Conservation (phyloP, 2,888 invertebrate genomes). For the Noctuana brunneofusca region DNA sequence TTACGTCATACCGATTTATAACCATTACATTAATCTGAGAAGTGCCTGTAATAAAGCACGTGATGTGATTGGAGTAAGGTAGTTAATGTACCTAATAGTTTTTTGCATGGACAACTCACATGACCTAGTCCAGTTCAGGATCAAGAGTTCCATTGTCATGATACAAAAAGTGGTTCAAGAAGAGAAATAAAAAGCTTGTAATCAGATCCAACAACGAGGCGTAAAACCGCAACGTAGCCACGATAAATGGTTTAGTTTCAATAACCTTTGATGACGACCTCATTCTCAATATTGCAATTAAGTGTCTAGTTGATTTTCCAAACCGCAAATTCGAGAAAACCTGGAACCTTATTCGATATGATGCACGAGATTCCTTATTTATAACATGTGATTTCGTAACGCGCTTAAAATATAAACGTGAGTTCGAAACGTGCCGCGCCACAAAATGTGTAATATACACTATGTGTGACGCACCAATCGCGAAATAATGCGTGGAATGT, state of each 20-base stretch:
- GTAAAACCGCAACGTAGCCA: slow-evolving; percentile 37
- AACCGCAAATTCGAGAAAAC: slow-evolving; percentile 27
- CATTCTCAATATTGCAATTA: slow-evolving; percentile 34
- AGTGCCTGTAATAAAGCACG: neutral
- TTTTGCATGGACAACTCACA: neutral
- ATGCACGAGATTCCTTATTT: too few relatives aligned
- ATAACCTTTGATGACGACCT: slow-evolving; percentile 36
- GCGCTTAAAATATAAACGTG: too few relatives aligned
- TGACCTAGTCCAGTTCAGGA: slow-evolving; percentile 10
- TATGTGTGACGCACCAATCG: too few relatives aligned
- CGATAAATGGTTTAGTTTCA: slow-evolving; percentile 38
- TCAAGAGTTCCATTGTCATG: neutral
- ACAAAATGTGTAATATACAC: too few relatives aligned
- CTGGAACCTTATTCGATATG: too few relatives aligned
- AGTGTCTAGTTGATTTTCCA: slow-evolving; percentile 28
- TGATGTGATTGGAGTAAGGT: neutral
- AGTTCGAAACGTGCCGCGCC: too few relatives aligned
- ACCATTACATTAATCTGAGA: neutral
- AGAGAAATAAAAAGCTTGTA: slow-evolving; percentile 32
- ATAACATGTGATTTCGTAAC: too few relatives aligned
- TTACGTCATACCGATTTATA: neutral
- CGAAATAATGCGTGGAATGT: too few relatives aligned
- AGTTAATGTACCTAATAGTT: neutral
- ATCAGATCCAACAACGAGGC: slow-evolving; percentile 36
- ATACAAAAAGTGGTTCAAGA: neutral